Conservation (phyloP, 2,888 invertebrate species). For the Drosophila pegasa region DNA sequence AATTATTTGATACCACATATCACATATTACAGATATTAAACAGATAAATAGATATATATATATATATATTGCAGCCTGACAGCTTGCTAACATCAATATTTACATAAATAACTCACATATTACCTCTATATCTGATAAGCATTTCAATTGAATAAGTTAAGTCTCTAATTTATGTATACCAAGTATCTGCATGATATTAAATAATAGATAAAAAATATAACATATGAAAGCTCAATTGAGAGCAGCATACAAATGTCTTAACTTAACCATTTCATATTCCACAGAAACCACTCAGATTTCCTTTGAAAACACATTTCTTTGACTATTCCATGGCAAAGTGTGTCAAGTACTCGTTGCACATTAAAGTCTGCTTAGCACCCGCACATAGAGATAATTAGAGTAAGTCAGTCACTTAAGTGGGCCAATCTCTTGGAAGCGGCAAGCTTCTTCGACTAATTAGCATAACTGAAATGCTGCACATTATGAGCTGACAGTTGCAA, state of each 20-base stretch:
- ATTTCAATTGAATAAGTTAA: not conserved
- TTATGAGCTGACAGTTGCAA: constrained; percentile 46
- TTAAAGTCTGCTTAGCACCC: not conserved
- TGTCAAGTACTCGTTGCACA: not conserved
- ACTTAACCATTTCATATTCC: not conserved
- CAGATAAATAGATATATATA: too few relatives aligned
- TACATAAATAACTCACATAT: not conserved
- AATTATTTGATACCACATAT: not conserved
- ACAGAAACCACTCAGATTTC: not conserved
- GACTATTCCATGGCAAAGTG: not conserved
- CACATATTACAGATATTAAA: too few relatives aligned
- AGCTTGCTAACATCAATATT: not conserved
- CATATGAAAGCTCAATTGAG: not conserved
- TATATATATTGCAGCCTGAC: not conserved
- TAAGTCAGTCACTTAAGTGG: constrained; percentile 1
- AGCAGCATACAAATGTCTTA: not conserved
- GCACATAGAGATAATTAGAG: not conserved
- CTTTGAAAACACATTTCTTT: not conserved
- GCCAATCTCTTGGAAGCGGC: not conserved
- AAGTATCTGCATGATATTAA: not conserved
- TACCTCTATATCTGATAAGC: not conserved
- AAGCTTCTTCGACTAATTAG: constrained; percentile 42
- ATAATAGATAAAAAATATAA: not conserved
- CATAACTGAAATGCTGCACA: constrained; percentile 44
- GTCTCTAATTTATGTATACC: not conserved